Evolutionary conservation across 1,140 invertebrate genomes (phyloP).

Genomic region (Danaus plexippus): DNA sequence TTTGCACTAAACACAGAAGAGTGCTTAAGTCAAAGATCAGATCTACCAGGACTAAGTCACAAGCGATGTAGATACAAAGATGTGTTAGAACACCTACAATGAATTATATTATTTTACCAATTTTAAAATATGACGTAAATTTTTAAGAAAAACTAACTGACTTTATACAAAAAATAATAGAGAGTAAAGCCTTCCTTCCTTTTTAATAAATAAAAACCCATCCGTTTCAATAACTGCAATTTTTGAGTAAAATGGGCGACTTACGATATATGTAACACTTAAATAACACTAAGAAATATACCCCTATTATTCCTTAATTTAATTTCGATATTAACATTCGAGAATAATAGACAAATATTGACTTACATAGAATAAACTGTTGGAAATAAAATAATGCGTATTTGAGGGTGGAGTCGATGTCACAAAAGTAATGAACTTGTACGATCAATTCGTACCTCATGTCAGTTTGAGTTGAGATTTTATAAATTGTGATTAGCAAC

Average conservation of each 20-base stretch:
- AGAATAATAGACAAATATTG: too few species aligned
- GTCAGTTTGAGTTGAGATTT: background rate
- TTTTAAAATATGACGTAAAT: background rate
- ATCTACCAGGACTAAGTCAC: constrained; percentile 27
- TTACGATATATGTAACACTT: too few species aligned
- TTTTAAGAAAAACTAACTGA: too few species aligned
- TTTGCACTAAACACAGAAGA: constrained; percentile 28
- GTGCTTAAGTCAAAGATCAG: constrained; percentile 28
- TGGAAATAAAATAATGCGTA: constrained; percentile 11
- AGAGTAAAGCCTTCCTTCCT: too few species aligned
- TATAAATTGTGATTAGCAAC: constrained; percentile 16
- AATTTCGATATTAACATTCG: too few species aligned
- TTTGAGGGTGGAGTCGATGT: constrained; percentile 13
- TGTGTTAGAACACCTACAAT: constrained; percentile 21
- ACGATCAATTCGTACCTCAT: constrained; percentile 17
- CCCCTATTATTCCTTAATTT: too few species aligned
- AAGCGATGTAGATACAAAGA: constrained; percentile 28
- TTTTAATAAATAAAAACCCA: too few species aligned
- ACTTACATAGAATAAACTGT: too few species aligned
- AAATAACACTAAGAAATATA: too few species aligned
- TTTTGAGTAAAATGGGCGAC: too few species aligned
- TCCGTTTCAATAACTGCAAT: too few species aligned
- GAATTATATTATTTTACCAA: background rate
- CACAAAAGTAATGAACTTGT: constrained; percentile 18
- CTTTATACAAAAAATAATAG: too few species aligned